Evolutionary conservation across 2,888 invertebrate genomes (phyloP).

Genomic region (Chrysolina oricalcia): DNA sequence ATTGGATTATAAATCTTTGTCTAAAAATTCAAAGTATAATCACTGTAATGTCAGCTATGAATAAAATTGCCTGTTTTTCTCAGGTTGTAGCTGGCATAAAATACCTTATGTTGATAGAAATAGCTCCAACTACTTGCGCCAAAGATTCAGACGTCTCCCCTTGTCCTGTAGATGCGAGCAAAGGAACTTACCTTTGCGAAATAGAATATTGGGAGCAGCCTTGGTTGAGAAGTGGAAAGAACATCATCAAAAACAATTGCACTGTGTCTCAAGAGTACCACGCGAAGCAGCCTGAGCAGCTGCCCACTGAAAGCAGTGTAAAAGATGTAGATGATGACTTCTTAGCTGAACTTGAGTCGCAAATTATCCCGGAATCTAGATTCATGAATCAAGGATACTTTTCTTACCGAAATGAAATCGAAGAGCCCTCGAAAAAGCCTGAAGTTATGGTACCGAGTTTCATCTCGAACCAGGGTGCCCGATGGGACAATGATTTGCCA

Average conservation of each 20-base stretch:
- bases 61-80: slow-evolving; percentile 61
- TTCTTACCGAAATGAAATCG: neutral
- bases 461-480: neutral
- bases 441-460: neutral
- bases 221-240: slow-evolving; percentile 78
- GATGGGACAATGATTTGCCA: neutral
- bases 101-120: slow-evolving; percentile 74
- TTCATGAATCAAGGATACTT: slow-evolving; percentile 31
- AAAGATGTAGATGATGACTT: slow-evolving; percentile 61
- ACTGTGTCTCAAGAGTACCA: slow-evolving; percentile 75
- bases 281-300: slow-evolving; percentile 38
- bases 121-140: slow-evolving; percentile 68
- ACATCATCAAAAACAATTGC: slow-evolving; percentile 80
- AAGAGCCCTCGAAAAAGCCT: neutral
- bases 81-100: slow-evolving; percentile 78
- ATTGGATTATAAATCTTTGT: no score
- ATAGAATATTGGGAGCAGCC: slow-evolving; percentile 79
- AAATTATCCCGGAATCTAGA: slow-evolving; percentile 60
- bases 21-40: no score
- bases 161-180: slow-evolving; percentile 68
- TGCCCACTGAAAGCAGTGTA: slow-evolving; percentile 37
- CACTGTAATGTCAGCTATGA: no score
- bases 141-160: slow-evolving; percentile 62
- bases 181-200: slow-evolving; percentile 71
- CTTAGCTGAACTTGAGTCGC: slow-evolving; percentile 66